phyloP scores from a whole-genome alignment of 2,113 vertebrate species.

The Eptesicus fuscus region DNA sequence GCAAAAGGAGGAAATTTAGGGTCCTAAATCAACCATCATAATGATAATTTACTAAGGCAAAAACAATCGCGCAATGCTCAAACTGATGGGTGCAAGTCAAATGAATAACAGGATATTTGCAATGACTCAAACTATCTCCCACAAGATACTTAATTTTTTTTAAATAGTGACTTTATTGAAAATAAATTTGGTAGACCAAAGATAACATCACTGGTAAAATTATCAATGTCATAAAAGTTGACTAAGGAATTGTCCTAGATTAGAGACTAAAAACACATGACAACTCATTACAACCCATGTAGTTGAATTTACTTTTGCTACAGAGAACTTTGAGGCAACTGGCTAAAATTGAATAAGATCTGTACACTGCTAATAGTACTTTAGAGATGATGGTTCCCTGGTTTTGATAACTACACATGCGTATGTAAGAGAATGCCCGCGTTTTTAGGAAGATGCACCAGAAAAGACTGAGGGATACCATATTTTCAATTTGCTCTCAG shows the following conservation, averaged over 20 bases:
- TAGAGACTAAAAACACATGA: neutral
- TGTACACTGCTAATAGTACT: neutral
- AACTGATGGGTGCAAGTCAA: neutral
- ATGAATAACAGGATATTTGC: neutral
- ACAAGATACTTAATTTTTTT: neutral
- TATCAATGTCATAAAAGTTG: neutral
- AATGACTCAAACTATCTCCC: neutral
- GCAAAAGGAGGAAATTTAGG: neutral
- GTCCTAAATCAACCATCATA: neutral
- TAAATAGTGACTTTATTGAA: neutral
- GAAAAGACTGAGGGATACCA: neutral
- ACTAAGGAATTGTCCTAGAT: neutral
- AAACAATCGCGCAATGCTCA: neutral
- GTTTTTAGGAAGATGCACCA: slow-evolving; percentile 2
- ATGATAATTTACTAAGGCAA: neutral
- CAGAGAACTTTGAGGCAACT: neutral
- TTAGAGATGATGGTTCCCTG: neutral
- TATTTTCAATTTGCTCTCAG: neutral
- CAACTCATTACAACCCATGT: neutral
- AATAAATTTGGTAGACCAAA: neutral
- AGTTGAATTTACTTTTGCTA: neutral
- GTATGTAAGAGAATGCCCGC: neutral
- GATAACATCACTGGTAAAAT: neutral
- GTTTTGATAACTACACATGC: neutral
- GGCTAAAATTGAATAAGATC: neutral